Conservation (phyloP, 2,113 vertebrate genomes). For the Synchiropus splendidus region DNA sequence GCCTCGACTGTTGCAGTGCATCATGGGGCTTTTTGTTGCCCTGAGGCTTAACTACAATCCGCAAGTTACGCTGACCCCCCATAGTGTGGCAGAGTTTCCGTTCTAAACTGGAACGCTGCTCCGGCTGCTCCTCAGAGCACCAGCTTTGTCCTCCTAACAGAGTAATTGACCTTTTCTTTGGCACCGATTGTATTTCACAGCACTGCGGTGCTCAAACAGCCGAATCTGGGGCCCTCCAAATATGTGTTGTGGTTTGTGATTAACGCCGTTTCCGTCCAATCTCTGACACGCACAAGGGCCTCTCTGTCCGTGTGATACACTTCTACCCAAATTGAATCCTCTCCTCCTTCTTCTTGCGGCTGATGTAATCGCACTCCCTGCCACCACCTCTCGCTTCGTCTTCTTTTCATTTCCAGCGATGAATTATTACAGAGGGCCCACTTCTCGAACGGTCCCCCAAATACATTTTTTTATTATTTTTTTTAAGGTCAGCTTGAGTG, state of each 20-base stretch:
- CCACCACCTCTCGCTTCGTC: constrained; percentile 33
- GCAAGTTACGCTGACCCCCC: no score
- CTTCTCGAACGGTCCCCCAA: constrained; percentile 33
- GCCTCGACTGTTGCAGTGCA: no score
- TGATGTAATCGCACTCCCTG: constrained; percentile 49
- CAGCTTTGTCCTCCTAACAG: constrained; percentile 37
- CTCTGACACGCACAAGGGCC: constrained; percentile 61
- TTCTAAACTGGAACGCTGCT: no score
- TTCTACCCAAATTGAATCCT: constrained; percentile 59
- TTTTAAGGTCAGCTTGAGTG: constrained; percentile 39
- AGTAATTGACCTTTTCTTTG: constrained; percentile 52
- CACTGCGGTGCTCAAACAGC: constrained; percentile 27
- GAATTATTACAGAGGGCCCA: constrained; percentile 43
- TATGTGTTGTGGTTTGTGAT: constrained; percentile 33
- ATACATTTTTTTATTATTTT: constrained; percentile 8
- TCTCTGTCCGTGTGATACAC: constrained; percentile 52
- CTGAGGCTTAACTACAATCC: no score
- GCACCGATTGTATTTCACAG: constrained; percentile 50
- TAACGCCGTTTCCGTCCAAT: constrained; percentile 51
- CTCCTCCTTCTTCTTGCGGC: constrained; percentile 29
- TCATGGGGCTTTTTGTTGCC: no score
- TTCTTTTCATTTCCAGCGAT: constrained; percentile 49
- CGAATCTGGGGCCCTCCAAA: constrained; percentile 21
- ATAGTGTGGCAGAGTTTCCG: no score
- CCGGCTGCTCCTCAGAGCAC: constrained; percentile 28